Conservation (phyloP, 1,140 invertebrate species). For the Goniozus legneri region DNA sequence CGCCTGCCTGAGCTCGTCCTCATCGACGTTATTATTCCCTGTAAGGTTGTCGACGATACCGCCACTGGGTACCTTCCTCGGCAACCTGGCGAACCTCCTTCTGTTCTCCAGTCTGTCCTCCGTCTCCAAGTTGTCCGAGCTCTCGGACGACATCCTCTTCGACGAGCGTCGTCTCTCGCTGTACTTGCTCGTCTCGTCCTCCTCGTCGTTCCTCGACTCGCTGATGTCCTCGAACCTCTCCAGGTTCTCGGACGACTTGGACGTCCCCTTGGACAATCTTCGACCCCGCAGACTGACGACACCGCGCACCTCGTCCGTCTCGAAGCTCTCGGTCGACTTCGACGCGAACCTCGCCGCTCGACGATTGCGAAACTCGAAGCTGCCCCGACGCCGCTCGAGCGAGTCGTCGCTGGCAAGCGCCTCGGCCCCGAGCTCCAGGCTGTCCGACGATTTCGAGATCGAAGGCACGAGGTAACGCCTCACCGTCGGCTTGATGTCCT, state of each 20-base stretch:
- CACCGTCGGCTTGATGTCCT: conserved; percentile 29
- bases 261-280: conserved; percentile 25
- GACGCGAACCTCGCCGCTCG: conserved; percentile 36
- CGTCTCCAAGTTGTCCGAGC: conserved; percentile 43
- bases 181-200: conserved; percentile 10
- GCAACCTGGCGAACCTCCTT: conserved; percentile 21
- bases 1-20: conserved; percentile 21
- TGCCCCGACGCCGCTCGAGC: conserved; percentile 40
- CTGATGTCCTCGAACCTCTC: conserved; percentile 32
- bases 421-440: conserved; percentile 38
- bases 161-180: conserved; percentile 15
- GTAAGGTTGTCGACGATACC: conserved; percentile 28
- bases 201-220: conserved; percentile 10
- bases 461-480: conserved; percentile 25
- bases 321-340: conserved; percentile 49
- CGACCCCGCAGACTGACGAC: conserved; percentile 41
- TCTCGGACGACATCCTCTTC: conserved; percentile 40
- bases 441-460: conserved; percentile 46
- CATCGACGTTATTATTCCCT: conserved; percentile 16
- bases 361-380: conserved; percentile 34
- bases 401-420: conserved; percentile 36
- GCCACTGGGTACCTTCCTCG: conserved; percentile 40
- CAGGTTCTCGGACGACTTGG: conserved; percentile 40
- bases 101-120: conserved; percentile 38
- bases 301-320: conserved; percentile 26